Evolutionary conservation across 2,113 vertebrate genomes (phyloP).

Genomic region (Kobus ellipsiprymnus): DNA sequence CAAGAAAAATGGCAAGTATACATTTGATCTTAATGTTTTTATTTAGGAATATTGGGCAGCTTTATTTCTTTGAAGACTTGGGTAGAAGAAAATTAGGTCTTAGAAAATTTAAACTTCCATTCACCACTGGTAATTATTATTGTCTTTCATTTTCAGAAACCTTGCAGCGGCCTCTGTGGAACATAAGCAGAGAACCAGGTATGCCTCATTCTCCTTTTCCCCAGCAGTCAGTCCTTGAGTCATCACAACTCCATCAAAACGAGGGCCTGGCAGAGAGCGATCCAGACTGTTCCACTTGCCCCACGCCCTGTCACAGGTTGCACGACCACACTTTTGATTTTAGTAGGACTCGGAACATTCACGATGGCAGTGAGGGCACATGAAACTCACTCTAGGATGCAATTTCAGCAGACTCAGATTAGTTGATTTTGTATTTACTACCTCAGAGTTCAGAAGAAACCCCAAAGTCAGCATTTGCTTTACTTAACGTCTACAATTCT

Average conservation of each 20-base stretch:
- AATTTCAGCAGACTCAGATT: constrained; percentile 26
- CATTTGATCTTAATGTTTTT: not conserved
- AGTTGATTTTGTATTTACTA: constrained; percentile 77
- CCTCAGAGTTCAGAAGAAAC: constrained; percentile 79
- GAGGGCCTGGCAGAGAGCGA: not conserved
- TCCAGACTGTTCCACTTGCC: constrained; percentile 20
- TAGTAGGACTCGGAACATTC: constrained; percentile 76
- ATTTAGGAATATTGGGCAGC: not conserved
- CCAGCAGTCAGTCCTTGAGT: constrained; percentile 66
- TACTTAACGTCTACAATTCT: constrained; percentile 46
- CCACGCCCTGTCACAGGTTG: constrained; percentile 55
- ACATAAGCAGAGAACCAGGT: constrained; percentile 69
- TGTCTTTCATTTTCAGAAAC: constrained; percentile 73
- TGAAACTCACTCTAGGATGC: constrained; percentile 55
- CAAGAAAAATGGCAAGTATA: not conserved
- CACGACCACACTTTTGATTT: constrained; percentile 70
- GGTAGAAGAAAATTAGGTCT: not conserved
- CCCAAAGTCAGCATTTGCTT: constrained; percentile 77
- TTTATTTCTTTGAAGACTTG: constrained; percentile 25
- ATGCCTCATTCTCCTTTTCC: constrained; percentile 58
- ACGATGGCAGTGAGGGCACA: constrained; percentile 73
- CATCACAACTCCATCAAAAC: not conserved
- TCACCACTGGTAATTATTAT: not conserved
- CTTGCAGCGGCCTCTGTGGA: constrained; percentile 77
- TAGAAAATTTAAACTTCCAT: not conserved